These are phyloP conservation scores for Piscicola geometra DNA, from an alignment of 2,888 invertebrate genomes.

Conservation along the genomic window DNA sequence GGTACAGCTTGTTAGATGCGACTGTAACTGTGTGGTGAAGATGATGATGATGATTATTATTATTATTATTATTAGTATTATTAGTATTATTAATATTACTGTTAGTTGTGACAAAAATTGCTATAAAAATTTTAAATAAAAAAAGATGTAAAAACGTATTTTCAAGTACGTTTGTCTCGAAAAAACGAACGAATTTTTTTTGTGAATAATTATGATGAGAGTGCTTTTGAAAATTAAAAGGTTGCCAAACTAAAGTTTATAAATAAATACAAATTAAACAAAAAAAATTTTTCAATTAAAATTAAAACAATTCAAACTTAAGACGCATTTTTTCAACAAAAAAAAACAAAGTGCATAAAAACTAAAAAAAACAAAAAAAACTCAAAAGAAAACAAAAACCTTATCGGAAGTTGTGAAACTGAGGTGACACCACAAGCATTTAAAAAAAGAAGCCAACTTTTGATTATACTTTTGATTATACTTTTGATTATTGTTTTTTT, in stretches of 20 bases:
- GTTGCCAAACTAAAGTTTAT: not conserved
- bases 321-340: too few species aligned
- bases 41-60: too few species aligned
- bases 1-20: not conserved
- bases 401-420: not conserved
- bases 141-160: not conserved
- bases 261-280: constrained; percentile 1
- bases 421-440: not conserved
- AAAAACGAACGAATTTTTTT: constrained; percentile 9
- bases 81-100: not conserved
- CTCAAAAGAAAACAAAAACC: constrained; percentile 33
- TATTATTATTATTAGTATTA: not conserved
- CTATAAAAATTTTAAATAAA: not conserved
- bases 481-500: not conserved
- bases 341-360: constrained; percentile 2
- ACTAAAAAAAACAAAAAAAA: constrained; percentile 20
- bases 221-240: constrained; percentile 5
- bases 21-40: constrained; percentile 15
- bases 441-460: not conserved
- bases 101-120: constrained; percentile 5
- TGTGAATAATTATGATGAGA: too few species aligned
- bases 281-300: constrained; percentile 17
- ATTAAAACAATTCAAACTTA: too few species aligned
- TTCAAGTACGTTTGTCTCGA: not conserved
- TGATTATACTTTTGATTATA: not conserved